These are phyloP conservation scores for Panulirus ornatus DNA, from an alignment of 1,140 invertebrate genomes.

Conservation along the genomic window DNA sequence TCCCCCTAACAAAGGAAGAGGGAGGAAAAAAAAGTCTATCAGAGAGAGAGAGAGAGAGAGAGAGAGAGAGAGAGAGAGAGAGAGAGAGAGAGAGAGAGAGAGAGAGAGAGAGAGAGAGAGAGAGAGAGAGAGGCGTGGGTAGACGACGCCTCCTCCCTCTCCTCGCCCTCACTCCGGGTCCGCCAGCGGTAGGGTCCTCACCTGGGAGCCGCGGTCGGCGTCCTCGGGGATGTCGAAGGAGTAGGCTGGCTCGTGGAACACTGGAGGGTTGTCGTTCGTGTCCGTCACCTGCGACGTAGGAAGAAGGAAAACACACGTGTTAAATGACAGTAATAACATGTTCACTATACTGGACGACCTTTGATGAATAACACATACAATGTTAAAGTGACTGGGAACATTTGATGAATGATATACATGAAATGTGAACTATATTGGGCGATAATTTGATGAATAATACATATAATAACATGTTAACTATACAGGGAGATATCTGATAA, in stretches of 20 bases:
- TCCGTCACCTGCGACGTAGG: slow-evolving; percentile 87
- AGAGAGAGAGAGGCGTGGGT: not conserved
- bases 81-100: not conserved
- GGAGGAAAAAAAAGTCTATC: not conserved
- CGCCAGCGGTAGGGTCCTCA: not conserved
- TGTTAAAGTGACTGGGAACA: too few relatives aligned
- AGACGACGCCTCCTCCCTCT: not conserved
- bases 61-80: too few relatives aligned
- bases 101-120: not conserved
- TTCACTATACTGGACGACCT: too few relatives aligned
- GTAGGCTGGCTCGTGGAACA: slow-evolving; percentile 90
- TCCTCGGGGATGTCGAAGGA: slow-evolving; percentile 94
- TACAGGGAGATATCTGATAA: too few relatives aligned
- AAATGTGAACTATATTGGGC: too few relatives aligned
- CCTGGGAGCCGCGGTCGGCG: slow-evolving; percentile 84
- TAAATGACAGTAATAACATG: not conserved
- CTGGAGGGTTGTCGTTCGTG: slow-evolving; percentile 95
- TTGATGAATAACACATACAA: too few relatives aligned
- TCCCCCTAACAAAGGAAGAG: not conserved
- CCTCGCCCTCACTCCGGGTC: too few relatives aligned
- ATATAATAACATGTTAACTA: too few relatives aligned
- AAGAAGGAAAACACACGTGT: not conserved
- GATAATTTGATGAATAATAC: too few relatives aligned
- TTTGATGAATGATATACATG: too few relatives aligned
- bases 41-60: not conserved